These are phyloP conservation scores for Anabas testudineus DNA, from an alignment of 2,797 vertebrate species.

Conservation along the genomic window DNA sequence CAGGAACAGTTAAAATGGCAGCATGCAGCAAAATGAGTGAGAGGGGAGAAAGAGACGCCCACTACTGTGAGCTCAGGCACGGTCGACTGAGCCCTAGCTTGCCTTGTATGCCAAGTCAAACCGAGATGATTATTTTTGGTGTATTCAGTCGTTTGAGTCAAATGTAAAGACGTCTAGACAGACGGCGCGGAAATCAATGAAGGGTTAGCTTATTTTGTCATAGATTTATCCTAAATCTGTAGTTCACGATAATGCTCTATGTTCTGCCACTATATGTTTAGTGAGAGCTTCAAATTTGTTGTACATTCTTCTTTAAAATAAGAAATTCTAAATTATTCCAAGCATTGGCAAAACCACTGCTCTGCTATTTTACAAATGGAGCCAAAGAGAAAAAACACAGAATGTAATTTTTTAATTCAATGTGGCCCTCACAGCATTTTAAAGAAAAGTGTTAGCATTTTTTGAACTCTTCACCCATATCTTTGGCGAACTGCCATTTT, in stretches of 20 bases:
- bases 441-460: conserved; percentile 6
- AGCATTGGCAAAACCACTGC: not conserved
- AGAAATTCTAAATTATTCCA: not conserved
- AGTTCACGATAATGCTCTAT: not conserved
- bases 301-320: not conserved
- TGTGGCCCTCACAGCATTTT: not conserved
- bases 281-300: not conserved
- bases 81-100: conserved; percentile 63
- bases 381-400: not conserved
- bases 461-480: conserved; percentile 21
- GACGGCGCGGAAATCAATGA: conserved; percentile 41
- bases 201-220: conserved; percentile 47
- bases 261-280: not conserved
- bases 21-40: conserved; percentile 75
- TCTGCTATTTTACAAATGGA: not conserved
- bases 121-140: conserved; percentile 63
- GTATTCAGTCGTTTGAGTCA: conserved; percentile 25
- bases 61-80: conserved; percentile 61
- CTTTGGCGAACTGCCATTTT: conserved; percentile 54
- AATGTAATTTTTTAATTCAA: conserved; percentile 12
- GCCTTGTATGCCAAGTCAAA: conserved; percentile 56
- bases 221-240: conserved; percentile 31
- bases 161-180: conserved; percentile 38
- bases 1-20: conserved; percentile 77
- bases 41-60: conserved; percentile 71